Conservation (phyloP, 2,797 vertebrate species). For the Salmo trutta region DNA sequence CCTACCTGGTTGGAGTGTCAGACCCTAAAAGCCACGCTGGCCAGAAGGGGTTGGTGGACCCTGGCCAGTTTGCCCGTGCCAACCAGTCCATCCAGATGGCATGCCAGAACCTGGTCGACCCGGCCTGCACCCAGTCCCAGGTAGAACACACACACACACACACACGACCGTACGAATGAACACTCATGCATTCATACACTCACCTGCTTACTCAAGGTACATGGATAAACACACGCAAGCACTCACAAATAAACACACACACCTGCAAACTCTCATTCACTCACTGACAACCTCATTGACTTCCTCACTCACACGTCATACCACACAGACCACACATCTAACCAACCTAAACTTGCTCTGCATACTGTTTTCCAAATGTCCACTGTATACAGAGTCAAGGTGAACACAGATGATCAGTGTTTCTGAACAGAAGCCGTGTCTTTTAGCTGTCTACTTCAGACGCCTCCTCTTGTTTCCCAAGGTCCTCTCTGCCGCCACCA, state of each 20-base stretch:
- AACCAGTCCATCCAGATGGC: conserved; percentile 99
- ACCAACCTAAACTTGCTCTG: background rate
- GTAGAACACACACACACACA: conserved; percentile 60
- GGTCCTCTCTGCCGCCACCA: conserved; percentile 97
- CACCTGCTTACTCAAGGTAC: background rate
- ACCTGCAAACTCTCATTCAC: background rate
- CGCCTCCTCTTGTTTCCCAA: conserved; percentile 46
- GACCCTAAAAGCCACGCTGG: conserved; percentile 94
- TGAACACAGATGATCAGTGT: background rate
- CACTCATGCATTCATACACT: background rate
- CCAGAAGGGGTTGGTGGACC: conserved; percentile 94
- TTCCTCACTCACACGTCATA: background rate
- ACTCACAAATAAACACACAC: background rate
- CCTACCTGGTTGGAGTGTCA: conserved; percentile 91
- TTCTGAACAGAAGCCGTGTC: background rate
- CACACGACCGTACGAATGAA: too few relatives aligned
- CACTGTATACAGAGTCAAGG: background rate
- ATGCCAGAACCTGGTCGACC: conserved; percentile 95
- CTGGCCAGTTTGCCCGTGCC: conserved; percentile 93
- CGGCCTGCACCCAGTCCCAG: conserved; percentile 95
- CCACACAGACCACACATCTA: background rate
- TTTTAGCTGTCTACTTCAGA: background rate
- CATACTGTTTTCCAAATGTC: background rate
- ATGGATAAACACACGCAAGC: background rate
- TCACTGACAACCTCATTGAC: background rate